Evolutionary conservation across 1,140 invertebrate genomes (phyloP).

Genomic region (Spodoptera frugiperda): DNA sequence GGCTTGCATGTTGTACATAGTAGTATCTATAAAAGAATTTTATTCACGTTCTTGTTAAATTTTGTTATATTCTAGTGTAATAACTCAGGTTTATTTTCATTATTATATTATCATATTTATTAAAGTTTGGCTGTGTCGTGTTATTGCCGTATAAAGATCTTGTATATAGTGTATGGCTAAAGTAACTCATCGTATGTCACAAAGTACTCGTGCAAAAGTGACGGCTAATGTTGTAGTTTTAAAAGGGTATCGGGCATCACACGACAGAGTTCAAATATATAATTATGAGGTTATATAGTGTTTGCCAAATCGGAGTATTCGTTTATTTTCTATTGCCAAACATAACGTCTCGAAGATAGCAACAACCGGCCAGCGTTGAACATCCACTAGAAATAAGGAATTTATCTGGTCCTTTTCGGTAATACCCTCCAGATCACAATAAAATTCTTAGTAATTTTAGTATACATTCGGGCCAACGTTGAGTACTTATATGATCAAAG

Average conservation of each 20-base stretch:
- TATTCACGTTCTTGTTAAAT: constrained; percentile 81
- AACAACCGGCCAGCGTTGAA: constrained; percentile 82
- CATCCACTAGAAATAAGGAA: constrained; percentile 83
- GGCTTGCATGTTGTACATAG: constrained; percentile 83
- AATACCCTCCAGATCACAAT: constrained; percentile 81
- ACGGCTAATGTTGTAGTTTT: constrained; percentile 57
- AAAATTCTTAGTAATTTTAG: constrained; percentile 78
- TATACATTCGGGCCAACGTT: constrained; percentile 63
- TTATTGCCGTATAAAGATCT: constrained; percentile 57
- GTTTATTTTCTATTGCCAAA: constrained; percentile 74
- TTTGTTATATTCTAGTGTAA: constrained; percentile 79
- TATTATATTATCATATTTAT: constrained; percentile 65
- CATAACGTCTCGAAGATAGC: constrained; percentile 72
- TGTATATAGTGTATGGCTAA: constrained; percentile 67
- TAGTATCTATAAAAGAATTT: constrained; percentile 72
- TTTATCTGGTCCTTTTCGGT: constrained; percentile 78
- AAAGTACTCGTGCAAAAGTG: constrained; percentile 60
- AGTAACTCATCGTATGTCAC: constrained; percentile 68
- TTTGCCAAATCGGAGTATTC: constrained; percentile 73
- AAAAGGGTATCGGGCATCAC: constrained; percentile 51
- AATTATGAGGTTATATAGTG: constrained; percentile 59
- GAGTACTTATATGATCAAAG: constrained; percentile 29
- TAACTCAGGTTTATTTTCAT: constrained; percentile 59
- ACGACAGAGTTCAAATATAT: constrained; percentile 51
- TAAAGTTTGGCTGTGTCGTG: constrained; percentile 54